These are phyloP conservation scores for Melanerpes aurifrons DNA, from an alignment of 2,113 vertebrate genomes.

Conservation along the genomic window DNA sequence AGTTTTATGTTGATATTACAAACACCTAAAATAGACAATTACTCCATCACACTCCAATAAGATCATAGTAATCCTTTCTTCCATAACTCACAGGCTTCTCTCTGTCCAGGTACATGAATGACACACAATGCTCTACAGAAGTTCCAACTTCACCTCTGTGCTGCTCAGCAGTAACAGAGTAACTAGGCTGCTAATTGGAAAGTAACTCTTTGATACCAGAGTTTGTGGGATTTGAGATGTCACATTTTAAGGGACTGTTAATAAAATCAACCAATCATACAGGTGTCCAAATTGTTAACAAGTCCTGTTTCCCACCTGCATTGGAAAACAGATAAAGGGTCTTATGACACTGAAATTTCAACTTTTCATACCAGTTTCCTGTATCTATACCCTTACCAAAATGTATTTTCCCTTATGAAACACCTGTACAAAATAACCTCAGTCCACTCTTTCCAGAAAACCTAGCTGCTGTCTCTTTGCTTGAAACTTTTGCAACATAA, in stretches of 20 bases:
- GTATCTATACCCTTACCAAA: background rate
- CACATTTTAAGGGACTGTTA: background rate
- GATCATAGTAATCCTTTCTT: background rate
- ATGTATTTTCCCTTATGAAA: background rate
- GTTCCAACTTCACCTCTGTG: background rate
- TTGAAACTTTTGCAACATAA: background rate
- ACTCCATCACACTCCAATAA: background rate
- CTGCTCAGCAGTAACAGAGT: background rate
- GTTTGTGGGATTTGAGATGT: background rate
- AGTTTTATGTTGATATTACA: background rate
- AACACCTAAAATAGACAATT: background rate
- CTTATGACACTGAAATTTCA: background rate
- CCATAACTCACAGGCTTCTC: background rate
- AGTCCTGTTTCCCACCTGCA: background rate
- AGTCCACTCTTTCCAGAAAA: background rate
- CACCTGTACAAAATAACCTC: background rate
- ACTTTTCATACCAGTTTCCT: background rate
- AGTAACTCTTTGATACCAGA: background rate
- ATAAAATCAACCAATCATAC: background rate
- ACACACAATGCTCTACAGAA: background rate
- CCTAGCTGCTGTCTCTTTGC: background rate
- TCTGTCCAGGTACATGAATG: background rate
- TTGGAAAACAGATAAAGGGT: background rate
- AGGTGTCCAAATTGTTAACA: background rate
- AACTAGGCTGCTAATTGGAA: background rate